phyloP scores from a whole-genome alignment of 1,140 invertebrate genomes.

The Acromyrmex echinatior region DNA sequence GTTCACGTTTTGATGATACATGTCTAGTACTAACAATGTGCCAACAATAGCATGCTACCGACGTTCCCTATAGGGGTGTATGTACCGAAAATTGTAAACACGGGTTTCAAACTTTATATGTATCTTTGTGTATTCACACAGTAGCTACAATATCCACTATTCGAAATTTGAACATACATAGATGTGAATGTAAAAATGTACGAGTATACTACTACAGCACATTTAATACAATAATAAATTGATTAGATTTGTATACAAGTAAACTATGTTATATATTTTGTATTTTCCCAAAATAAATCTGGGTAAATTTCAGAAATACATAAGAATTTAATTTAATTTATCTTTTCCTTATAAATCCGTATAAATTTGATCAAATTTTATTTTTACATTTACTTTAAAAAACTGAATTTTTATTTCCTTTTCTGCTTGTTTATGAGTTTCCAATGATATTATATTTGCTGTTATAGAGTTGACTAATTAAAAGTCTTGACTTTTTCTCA shows the following conservation, averaged over 20 bases:
- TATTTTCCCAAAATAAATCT: background rate
- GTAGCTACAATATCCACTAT: conserved; percentile 38
- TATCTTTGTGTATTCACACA: conserved; percentile 52
- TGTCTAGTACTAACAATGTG: conserved; percentile 40
- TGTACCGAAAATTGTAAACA: conserved; percentile 64
- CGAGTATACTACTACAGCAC: background rate
- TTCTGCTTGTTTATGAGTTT: background rate
- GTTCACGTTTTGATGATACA: conserved; percentile 49
- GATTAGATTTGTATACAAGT: background rate
- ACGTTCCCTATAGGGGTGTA: conserved; percentile 45
- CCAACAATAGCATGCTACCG: conserved; percentile 35
- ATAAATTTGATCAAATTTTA: conserved; percentile 2
- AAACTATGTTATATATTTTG: background rate
- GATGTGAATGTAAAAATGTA: conserved; percentile 16
- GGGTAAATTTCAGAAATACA: background rate
- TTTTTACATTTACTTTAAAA: background rate
- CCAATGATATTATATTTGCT: background rate
- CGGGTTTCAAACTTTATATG: conserved; percentile 44
- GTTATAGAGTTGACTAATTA: background rate
- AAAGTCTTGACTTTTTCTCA: conserved; percentile 35
- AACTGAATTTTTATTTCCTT: background rate
- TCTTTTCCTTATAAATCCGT: background rate
- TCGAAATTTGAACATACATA: conserved; percentile 34
- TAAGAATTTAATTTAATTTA: background rate
- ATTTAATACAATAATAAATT: background rate